Evolutionary conservation across 2,888 invertebrate species (phyloP), one percentile per base, ranked within the genome.

Genomic region (Hipparchia semele): DNA sequence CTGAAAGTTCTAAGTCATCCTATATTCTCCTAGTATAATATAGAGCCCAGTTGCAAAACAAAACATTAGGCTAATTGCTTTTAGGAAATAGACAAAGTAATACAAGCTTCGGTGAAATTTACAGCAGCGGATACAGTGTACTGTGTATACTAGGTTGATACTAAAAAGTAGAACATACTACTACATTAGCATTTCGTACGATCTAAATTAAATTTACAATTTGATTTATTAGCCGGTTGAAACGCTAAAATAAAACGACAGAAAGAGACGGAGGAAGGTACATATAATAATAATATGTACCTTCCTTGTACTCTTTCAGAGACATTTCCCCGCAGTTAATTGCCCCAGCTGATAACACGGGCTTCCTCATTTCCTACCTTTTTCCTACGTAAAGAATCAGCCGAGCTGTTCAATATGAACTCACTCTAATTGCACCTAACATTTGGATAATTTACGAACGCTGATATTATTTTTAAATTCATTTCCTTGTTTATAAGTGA

Each of bases 51-150:
- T 68, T 70, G 67, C 71, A 61, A 61, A 72, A 73, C 61, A 70
- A 73, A 73, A 71, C 70, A 71, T 73, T 73, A 71, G 69, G 68
- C 58, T 75, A 76, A 76, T 75, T 73, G 70, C 62, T 70, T 73
- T 68, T 62, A 68, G 66, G 23, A 68, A 73, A 76, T 39, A 66
- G 49, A 49, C 64, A 71, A 58, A 68, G 51, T 71, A 73, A 67
- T 74, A 64, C 23, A 39, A 59, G 53, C 58, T 71, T 67, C 45
- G 54, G 60, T 58, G 46, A 56, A 60, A 13, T 65, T 39, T 39
- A 45, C 45, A 66, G 65, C 49, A 33, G 46, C 49, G 49, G 3
- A n/a, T n/a, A 56, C 54, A 13, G n/a, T n/a, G 0, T 54, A 53
- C 53, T 10, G 10, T 51, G 51, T 39, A 12, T 6, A 33, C 33